A percentile compares a stretch with the other conserved stretches of the same genome.
These are phyloP conservation scores for Melipona beecheii DNA, from an alignment of 2,888 invertebrate species.

Conservation along the genomic window DNA sequence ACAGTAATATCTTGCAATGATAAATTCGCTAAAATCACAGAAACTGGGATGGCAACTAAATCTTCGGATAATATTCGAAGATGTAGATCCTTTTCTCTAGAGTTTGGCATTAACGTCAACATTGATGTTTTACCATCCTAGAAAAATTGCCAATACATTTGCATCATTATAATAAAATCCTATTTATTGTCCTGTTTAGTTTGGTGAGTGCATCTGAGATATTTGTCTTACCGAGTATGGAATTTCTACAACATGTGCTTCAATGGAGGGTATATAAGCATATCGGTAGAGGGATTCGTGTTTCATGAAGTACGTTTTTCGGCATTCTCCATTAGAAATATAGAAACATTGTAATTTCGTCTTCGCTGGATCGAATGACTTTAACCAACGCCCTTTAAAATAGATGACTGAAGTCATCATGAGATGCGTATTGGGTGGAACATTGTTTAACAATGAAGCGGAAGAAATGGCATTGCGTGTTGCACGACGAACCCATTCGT, in stretches of 20 bases:
- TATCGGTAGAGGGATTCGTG: conserved; percentile 87
- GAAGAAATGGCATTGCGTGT: conserved; percentile 86
- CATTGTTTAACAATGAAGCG: not conserved
- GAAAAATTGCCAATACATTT: conserved; percentile 16
- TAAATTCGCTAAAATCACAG: conserved; percentile 84
- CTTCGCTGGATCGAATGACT: conserved; percentile 86
- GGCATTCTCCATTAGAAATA: conserved; percentile 87
- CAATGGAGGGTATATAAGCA: conserved; percentile 86
- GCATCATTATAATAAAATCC: not conserved
- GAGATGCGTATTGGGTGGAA: conserved; percentile 86
- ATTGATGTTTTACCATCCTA: conserved; percentile 88
- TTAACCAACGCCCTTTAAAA: conserved; percentile 92
- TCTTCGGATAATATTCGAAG: conserved; percentile 85
- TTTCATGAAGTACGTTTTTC: conserved; percentile 89
- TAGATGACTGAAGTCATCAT: conserved; percentile 91
- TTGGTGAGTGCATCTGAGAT: not conserved
- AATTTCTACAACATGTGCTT: conserved; percentile 89
- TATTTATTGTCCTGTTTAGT: not conserved
- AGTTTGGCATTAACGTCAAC: conserved; percentile 87
- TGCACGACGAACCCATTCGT: conserved; percentile 86
- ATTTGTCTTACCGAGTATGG: conserved; percentile 89
- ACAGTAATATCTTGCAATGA: conserved; percentile 85
- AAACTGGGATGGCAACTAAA: conserved; percentile 86
- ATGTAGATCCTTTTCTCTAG: conserved; percentile 83
- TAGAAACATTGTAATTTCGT: conserved; percentile 88